Evolutionary conservation across 2,888 invertebrate genomes (phyloP), one percentile per base, ranked within the genome.

Genomic region (Calliphora vomitoria): DNA sequence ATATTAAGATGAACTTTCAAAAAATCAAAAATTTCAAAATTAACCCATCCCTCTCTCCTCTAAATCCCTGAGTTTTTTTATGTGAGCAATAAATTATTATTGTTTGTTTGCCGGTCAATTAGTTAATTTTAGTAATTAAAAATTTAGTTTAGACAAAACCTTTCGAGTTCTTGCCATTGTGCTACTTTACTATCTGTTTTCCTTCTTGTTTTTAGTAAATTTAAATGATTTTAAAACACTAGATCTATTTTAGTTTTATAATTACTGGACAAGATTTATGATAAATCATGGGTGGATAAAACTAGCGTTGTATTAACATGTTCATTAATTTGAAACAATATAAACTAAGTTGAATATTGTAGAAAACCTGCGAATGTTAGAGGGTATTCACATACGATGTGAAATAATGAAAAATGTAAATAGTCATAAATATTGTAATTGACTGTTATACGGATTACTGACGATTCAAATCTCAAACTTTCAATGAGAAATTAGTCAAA

Each of bases 21-120:
- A 20, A 66, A 41, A 18, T 20, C 18, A 66, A 64, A 25, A 35
- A 60, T 62, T 20, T 62, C 35, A 60, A 60, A 60, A 64, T 64
- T 18, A 64, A 64, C 3, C 64, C 18, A 8, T 11, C 8, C 66
- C 6, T 13, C 20, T 20, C 6, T 13, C 6, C 20, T 4, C 25
- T 8, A 58, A 5, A 13, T 50, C 1, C 50, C 6, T 55, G 11
- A 55, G 20, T 20, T 20, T 55, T 55, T 55, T 55, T 55, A 55
- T 20, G 20, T n/a, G 18, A 38, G 0, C n/a, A 38, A 38, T 18
- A 38, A 38, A 18, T 64, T 62, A 41, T 18, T 11, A 18, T 20
- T 41, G 18, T 20, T 41, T 66, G 4, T 13, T 66, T 66, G 10
- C 6, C 41, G 20, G 13, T 66, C 44, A 66, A 44, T 66, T 44